A percentile compares a stretch with the other conserved stretches of the same genome.
Conservation (phyloP, 2,888 invertebrate species). For the Xylota sylvarum region DNA sequence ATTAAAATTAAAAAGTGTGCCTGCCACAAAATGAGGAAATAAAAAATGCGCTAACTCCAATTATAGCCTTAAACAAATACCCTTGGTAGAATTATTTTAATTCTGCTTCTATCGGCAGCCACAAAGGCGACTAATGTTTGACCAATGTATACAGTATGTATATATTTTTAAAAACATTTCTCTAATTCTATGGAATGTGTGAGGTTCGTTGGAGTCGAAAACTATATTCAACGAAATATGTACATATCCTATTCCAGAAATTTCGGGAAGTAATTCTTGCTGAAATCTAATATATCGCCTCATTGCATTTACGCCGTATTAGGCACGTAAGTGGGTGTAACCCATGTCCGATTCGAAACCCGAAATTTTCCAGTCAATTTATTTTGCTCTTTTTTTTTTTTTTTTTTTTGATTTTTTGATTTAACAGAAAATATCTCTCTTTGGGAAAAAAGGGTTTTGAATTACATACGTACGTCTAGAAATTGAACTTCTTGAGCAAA, state of each 20-base stretch:
- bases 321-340: conserved; percentile 26
- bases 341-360: not conserved
- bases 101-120: not conserved
- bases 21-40: conserved; percentile 15
- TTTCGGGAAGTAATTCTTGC: not conserved
- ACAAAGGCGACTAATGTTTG: not conserved
- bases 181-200: not conserved
- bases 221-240: not conserved
- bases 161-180: not conserved
- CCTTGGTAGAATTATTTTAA: not conserved
- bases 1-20: not conserved
- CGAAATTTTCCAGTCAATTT: conserved; percentile 3
- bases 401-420: conserved; percentile 16
- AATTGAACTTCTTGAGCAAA: not conserved
- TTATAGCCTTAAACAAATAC: conserved; percentile 20
- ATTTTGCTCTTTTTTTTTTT: not conserved
- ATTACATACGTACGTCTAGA: not conserved
- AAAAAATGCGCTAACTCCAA: conserved; percentile 6
- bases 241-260: not conserved
- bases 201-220: not conserved
- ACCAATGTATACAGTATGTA: not conserved
- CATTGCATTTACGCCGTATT: conserved; percentile 20
- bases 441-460: not conserved
- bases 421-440: not conserved
- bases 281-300: conserved; percentile 12